These are phyloP conservation scores for Sparus aurata DNA, from an alignment of 2,797 vertebrate genomes.

Conservation along the genomic window DNA sequence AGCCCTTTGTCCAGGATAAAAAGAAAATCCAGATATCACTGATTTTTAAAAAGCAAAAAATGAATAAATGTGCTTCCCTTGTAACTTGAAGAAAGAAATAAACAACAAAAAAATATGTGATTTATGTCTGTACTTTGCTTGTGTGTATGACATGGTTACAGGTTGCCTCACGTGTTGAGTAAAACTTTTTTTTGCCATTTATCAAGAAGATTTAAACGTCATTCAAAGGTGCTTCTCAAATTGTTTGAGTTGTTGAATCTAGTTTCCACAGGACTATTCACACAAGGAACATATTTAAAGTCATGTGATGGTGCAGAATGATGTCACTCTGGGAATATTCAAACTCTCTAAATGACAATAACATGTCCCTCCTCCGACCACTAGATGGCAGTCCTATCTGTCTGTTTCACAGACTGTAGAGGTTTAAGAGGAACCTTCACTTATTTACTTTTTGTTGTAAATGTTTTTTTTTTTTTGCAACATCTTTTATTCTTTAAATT, in stretches of 20 bases:
- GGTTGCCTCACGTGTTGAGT: background rate
- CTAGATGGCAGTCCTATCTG: conserved; percentile 52
- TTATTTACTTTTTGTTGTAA: background rate
- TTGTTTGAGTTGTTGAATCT: background rate
- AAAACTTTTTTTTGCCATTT: background rate
- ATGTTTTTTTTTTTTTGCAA: background rate
- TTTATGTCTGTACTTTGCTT: background rate
- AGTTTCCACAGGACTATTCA: background rate
- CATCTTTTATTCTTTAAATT: background rate
- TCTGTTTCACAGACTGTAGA: background rate
- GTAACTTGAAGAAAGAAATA: conserved; percentile 79
- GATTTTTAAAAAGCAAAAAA: conserved; percentile 75
- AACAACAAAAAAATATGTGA: conserved; percentile 54
- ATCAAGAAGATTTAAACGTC: background rate
- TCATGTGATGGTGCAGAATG: background rate
- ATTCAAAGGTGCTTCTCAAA: background rate
- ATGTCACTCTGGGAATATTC: background rate
- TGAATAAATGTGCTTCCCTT: conserved; percentile 85
- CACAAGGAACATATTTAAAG: background rate
- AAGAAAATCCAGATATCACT: conserved; percentile 55
- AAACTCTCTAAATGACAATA: background rate
- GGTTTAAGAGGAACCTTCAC: background rate
- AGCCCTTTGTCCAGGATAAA: conserved; percentile 60
- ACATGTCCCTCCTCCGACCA: conserved; percentile 28
- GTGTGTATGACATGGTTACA: background rate